These are phyloP conservation scores for Paralichthys olivaceus DNA, from an alignment of 2,113 vertebrate species.

Conservation along the genomic window DNA sequence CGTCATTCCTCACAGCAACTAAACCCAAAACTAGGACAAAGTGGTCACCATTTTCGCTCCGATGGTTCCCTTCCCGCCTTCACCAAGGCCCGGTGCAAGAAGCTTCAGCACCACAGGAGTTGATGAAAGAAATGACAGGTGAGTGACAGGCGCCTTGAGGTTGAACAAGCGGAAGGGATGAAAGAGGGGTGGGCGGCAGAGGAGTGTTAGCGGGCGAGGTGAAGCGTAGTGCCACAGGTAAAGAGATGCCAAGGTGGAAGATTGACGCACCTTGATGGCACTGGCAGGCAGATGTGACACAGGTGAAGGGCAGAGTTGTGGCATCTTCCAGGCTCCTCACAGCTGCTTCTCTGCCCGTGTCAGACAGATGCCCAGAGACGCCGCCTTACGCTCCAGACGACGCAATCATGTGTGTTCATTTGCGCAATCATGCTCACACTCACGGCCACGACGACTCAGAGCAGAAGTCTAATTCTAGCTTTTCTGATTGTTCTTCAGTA, in stretches of 20 bases:
- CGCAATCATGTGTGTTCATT: slow-evolving; percentile 57
- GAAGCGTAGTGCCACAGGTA: slow-evolving; percentile 73
- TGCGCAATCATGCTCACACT: slow-evolving; percentile 37
- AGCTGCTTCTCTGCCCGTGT: slow-evolving; percentile 62
- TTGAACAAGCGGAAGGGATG: slow-evolving; percentile 33
- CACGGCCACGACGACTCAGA: background rate
- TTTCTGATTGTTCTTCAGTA: background rate
- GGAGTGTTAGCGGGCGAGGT: slow-evolving; percentile 40
- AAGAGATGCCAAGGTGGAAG: slow-evolving; percentile 72
- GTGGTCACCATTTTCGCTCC: slow-evolving; percentile 63
- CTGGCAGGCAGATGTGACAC: slow-evolving; percentile 78
- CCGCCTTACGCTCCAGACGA: slow-evolving; percentile 19
- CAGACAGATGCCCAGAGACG: slow-evolving; percentile 60
- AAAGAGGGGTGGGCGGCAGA: slow-evolving; percentile 20
- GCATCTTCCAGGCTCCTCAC: slow-evolving; percentile 69
- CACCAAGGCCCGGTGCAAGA: slow-evolving; percentile 11
- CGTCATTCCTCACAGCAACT: slow-evolving; percentile 5
- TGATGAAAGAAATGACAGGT: slow-evolving; percentile 80
- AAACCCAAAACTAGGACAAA: slow-evolving; percentile 68
- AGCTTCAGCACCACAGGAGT: slow-evolving; percentile 28
- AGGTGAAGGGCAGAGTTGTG: slow-evolving; percentile 69
- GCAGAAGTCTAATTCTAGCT: background rate
- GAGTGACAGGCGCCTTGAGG: slow-evolving; percentile 80
- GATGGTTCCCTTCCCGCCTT: slow-evolving; percentile 55
- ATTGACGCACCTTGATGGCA: slow-evolving; percentile 74